These are phyloP conservation scores for Phrynocephalus guinanensis DNA, from an alignment of 2,797 vertebrate species.

Conservation along the genomic window DNA sequence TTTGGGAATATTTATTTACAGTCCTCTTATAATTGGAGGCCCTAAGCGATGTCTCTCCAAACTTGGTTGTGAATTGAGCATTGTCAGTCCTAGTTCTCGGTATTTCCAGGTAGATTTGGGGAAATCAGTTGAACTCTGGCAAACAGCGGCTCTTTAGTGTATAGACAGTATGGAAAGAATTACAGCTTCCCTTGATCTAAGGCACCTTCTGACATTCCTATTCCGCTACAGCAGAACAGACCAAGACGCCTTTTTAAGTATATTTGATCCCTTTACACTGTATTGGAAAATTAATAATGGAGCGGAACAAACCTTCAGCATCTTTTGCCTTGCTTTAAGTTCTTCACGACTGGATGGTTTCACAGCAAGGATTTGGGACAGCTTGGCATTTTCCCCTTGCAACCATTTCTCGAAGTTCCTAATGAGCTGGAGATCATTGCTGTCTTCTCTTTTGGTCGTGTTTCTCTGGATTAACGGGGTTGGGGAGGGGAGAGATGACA, in stretches of 20 bases:
- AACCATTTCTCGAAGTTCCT: constrained; percentile 87
- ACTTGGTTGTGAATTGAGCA: neutral
- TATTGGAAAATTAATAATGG: neutral
- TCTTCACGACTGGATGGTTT: constrained; percentile 66
- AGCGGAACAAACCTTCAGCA: constrained; percentile 82
- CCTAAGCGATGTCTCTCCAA: neutral
- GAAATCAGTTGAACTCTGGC: neutral
- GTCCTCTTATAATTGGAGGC: neutral
- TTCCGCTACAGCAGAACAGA: neutral
- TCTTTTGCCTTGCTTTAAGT: constrained; percentile 66
- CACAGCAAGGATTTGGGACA: constrained; percentile 74
- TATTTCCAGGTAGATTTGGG: neutral
- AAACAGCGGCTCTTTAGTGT: no score
- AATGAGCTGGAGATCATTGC: constrained; percentile 58
- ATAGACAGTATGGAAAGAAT: neutral
- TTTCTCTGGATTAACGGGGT: constrained; percentile 47
- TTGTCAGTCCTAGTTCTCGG: no score
- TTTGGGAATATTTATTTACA: neutral
- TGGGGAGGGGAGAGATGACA: neutral
- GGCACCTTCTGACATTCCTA: neutral
- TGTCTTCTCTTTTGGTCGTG: constrained; percentile 37
- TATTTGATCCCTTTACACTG: neutral
- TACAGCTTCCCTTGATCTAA: neutral
- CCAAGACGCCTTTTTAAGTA: neutral
- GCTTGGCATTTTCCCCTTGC: constrained; percentile 78